Base-by-base conservation (phyloP, 2,888 invertebrate genomes). In the Callyntrura guangdongensis region DNA sequence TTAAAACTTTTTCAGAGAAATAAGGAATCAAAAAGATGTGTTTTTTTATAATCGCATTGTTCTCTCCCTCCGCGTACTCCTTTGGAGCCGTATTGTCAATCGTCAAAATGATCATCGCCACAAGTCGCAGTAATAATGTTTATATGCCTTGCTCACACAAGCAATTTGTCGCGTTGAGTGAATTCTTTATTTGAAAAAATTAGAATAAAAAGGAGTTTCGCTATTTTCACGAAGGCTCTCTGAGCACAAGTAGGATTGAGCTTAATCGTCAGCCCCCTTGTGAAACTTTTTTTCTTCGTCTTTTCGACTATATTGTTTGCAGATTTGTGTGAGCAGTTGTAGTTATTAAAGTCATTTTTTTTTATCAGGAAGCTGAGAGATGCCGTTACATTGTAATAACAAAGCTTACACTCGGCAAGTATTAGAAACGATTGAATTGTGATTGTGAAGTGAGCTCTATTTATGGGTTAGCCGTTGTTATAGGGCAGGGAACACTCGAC, bases 41-140 rank as follows among this genome's bases (percentile, higher is more conserved):
- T 72, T 17, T n/a, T n/a, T 72, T 47, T 72, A 47, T 20, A 72
- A 72, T 72, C 47, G 45, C 20, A 47, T 72, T 72, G 72, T 72
- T 72, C 72, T 72, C 1, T n/a, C n/a, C n/a, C n/a, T n/a, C n/a
- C n/a, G n/a, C n/a, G n/a, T 17, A 47, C 9, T 8, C 0, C 9
- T 47, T 47, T 64, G 22, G 20, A 9, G 11, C 0, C 47, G 17
- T 47, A 72, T 72, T 72, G 45, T 72, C 47, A 20, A 47, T 5
- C 17, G 12, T 56, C 56, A 56, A 11, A 27, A 9, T 72, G 17
- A 72, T 47, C 72, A 72, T 47, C 72, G 72, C 47, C 47, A 20
- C 72, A 47, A 72, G 45, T 72, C 20, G 45, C 17, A n/a, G n/a
- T n/a, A 9, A 72, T 47, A 72, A 72, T 47, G 20, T 11, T n/a